Conservation (phyloP, 1,140 invertebrate species). For the Charaxes varanes region DNA sequence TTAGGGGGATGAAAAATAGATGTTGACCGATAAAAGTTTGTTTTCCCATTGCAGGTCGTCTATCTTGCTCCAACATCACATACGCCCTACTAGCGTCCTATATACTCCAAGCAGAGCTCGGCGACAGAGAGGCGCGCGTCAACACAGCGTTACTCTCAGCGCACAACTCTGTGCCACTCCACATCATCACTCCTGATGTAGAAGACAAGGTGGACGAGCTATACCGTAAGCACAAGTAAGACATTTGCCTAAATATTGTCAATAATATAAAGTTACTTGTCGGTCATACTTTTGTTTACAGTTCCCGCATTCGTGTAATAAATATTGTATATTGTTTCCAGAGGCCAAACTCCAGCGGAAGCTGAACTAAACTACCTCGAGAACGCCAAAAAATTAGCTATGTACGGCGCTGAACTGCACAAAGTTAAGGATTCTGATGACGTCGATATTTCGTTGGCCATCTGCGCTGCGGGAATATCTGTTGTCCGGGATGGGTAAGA, state of each 20-base stretch:
- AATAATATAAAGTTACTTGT: too few relatives aligned
- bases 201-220: conserved; percentile 95
- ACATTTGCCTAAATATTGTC: not conserved
- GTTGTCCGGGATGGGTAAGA: conserved; percentile 91
- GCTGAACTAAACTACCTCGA: conserved; percentile 97
- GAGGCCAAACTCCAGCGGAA: conserved; percentile 95
- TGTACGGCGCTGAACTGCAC: conserved; percentile 98
- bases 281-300: too few relatives aligned
- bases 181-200: conserved; percentile 77
- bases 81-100: conserved; percentile 97
- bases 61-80: conserved; percentile 96
- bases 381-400: conserved; percentile 96
- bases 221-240: conserved; percentile 93
- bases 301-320: not conserved
- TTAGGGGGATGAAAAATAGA: too few relatives aligned
- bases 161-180: conserved; percentile 26
- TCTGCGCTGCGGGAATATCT: conserved; percentile 93
- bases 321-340: too few relatives aligned
- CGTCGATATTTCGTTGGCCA: conserved; percentile 94
- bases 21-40: too few relatives aligned
- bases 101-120: conserved; percentile 93
- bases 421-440: conserved; percentile 94
- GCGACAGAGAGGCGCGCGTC: conserved; percentile 87
- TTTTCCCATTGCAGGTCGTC: too few relatives aligned
- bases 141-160: conserved; percentile 14